Evolutionary conservation across 1,140 invertebrate species (phyloP), one percentile per base, ranked within the genome.

Genomic region (Pentalonia nigronervosa): DNA sequence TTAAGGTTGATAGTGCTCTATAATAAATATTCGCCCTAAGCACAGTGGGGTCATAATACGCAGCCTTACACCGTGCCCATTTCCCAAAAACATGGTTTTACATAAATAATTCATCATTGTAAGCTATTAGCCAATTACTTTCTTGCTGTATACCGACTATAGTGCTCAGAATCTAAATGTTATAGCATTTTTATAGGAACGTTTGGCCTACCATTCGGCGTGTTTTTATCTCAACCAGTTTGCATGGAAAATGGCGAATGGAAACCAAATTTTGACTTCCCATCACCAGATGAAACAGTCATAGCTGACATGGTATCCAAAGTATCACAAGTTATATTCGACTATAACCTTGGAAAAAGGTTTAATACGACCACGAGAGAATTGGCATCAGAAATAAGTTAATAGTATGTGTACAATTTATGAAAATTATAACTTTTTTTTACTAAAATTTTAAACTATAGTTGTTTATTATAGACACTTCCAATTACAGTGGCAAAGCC

Each of bases 331-430:
- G 36, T 93, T n/a, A 2, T 41, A 30, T 36, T 50, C 2, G 48
- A 93, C 20, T 93, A 93, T 56, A n/a, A 93, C n/a, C 91, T 93
- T n/a, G 91, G 91, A 1, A 56, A 93, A n/a, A 83, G 91, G 17
- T 93, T 93, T 93, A 84, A 41, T 45, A n/a, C 53, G n/a, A 34
- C 36, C 20, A 7, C 30, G 3, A 87, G 47, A 87, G 47, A 88
- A 34, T 23, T 17, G 8, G 0, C 21, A 48, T 8, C 6, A 23
- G 17, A 34, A 23, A 23, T 50, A 23, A 47, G 41, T 30, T 45
- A 86, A 86, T 47, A 41, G 45, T 9, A 36, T 25, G 34, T 81
- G 8, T 76, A 17, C 17, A 76, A n/a, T 67, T 67, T 14, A n/a
- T n/a, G 9, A 6, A 76, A 76, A 76, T n/a, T 76, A 76, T n/a